Conservation (phyloP, 2,888 invertebrate species). For the Leptinotarsa peninsularis region DNA sequence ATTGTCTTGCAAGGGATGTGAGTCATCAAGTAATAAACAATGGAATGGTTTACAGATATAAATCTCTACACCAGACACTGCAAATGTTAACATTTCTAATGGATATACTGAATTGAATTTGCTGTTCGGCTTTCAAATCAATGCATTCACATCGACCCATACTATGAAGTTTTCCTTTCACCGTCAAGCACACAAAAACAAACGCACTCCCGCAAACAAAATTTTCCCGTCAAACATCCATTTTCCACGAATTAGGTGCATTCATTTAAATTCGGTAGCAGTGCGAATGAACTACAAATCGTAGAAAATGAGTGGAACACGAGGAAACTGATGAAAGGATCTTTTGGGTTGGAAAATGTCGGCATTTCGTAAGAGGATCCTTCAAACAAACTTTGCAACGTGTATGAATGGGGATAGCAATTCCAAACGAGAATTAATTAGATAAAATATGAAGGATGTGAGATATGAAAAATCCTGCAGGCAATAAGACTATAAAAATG, state of each 20-base stretch:
- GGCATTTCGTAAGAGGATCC: background rate
- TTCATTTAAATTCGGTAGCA: background rate
- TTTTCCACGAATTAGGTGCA: background rate
- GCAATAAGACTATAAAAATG: too few species aligned
- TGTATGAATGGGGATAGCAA: background rate
- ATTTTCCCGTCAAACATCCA: background rate
- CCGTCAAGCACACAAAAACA: background rate
- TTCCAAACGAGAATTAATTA: background rate
- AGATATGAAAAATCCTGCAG: too few species aligned
- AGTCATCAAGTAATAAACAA: slow-evolving; percentile 7
- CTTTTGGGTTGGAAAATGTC: slow-evolving; percentile 1
- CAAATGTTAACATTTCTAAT: too few species aligned
- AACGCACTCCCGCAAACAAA: background rate
- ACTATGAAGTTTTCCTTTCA: background rate
- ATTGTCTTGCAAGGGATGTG: background rate
- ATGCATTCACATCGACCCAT: background rate
- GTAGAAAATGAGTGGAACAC: background rate
- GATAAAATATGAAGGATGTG: background rate
- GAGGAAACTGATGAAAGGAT: slow-evolving; percentile 5
- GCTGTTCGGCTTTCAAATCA: background rate
- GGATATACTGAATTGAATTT: too few species aligned
- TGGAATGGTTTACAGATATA: background rate
- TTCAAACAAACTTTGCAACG: background rate
- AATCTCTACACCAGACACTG: background rate
- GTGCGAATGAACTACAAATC: slow-evolving; percentile 2